Conservation (phyloP, 2,797 vertebrate species). For the Dendrocincla fuliginosa region DNA sequence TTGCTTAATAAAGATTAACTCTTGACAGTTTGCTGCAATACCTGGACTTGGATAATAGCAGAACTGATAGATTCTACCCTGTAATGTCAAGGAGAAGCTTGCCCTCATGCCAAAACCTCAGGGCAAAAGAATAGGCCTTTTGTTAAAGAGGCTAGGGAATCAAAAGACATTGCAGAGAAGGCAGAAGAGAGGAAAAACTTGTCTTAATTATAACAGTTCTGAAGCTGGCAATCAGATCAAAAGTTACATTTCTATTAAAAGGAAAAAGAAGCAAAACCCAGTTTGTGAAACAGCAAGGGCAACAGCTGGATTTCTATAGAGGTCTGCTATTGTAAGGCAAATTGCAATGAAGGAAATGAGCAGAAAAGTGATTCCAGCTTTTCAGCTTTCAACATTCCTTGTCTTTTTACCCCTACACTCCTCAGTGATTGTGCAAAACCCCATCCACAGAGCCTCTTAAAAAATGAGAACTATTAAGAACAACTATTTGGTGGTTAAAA, state of each 20-base stretch:
- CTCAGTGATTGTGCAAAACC: neutral
- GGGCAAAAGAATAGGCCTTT: neutral
- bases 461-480: neutral
- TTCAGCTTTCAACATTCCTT: neutral
- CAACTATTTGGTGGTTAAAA: neutral
- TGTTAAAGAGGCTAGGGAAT: neutral
- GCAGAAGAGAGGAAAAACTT: neutral
- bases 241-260: neutral
- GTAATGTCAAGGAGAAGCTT: neutral
- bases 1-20: conserved; percentile 74
- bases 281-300: neutral
- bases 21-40: neutral
- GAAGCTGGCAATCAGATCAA: neutral
- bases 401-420: neutral
- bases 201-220: neutral
- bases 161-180: neutral
- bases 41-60: neutral
- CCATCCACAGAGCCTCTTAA: neutral
- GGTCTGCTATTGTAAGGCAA: neutral
- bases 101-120: neutral
- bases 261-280: neutral
- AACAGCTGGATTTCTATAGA: neutral
- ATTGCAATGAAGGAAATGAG: neutral
- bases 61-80: neutral
- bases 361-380: neutral